A percentile compares a stretch with the other conserved stretches of the same genome.
Evolutionary conservation across 2,113 vertebrate genomes (phyloP).

Genomic region (Candoia aspera): DNA sequence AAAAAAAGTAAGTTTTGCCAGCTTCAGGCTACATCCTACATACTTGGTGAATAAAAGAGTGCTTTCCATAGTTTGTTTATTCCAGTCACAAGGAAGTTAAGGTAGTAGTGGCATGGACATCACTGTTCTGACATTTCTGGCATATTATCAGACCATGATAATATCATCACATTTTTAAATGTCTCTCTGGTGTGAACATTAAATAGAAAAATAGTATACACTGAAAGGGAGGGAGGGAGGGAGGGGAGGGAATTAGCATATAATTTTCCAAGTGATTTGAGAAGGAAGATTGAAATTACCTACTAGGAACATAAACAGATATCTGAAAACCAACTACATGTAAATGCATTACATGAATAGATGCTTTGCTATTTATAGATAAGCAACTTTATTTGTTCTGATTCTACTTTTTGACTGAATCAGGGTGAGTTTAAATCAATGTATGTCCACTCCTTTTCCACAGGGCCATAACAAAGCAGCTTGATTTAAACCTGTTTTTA

Average conservation of each 20-base stretch:
- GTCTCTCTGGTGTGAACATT: neutral
- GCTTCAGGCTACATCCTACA: neutral
- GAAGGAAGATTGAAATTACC: neutral
- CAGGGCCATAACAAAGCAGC: slow-evolving; percentile 50
- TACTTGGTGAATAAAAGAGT: slow-evolving; percentile 10
- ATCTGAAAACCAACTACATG: neutral
- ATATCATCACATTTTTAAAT: neutral
- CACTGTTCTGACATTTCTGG: neutral
- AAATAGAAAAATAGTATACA: neutral
- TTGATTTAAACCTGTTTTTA: slow-evolving; percentile 62
- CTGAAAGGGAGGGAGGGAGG: too few relatives aligned
- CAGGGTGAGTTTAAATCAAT: neutral
- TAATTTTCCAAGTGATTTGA: neutral
- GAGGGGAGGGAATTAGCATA: too few relatives aligned
- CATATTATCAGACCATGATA: neutral
- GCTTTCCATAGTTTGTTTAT: neutral
- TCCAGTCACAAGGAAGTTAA: neutral
- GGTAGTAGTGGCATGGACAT: neutral
- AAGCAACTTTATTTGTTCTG: neutral
- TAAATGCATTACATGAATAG: neutral
- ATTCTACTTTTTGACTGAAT: neutral
- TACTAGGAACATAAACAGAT: neutral
- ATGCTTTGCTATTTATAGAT: neutral
- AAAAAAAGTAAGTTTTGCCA: neutral
- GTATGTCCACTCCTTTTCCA: neutral